Evolutionary conservation across 2,797 vertebrate species (phyloP).

Genomic region (Semotilus atromaculatus): DNA sequence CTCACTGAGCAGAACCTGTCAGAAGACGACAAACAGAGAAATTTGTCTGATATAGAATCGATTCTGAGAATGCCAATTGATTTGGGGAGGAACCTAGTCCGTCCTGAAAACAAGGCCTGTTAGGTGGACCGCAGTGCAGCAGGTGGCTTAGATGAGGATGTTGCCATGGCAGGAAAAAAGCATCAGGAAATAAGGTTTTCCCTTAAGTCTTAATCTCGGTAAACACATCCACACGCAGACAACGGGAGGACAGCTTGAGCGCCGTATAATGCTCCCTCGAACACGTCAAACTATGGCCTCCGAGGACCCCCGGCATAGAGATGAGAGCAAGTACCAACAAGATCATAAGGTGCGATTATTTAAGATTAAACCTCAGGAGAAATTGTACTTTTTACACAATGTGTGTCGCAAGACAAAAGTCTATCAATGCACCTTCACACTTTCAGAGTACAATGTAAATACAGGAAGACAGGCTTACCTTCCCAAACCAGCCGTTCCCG

Average conservation of each 20-base stretch:
- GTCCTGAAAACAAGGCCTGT: constrained; percentile 27
- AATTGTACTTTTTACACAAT: constrained; percentile 3
- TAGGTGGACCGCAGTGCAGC: constrained; percentile 22
- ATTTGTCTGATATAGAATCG: constrained; percentile 18
- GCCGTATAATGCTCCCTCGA: constrained; percentile 24
- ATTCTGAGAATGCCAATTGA: constrained; percentile 1
- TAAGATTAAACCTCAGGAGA: constrained; percentile 27
- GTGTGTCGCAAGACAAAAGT: not conserved
- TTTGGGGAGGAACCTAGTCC: not conserved
- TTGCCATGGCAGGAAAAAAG: constrained; percentile 31
- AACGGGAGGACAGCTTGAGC: not conserved
- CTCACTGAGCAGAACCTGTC: constrained; percentile 93
- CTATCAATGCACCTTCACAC: not conserved
- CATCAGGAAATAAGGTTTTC: constrained; percentile 41
- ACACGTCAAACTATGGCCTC: constrained; percentile 33
- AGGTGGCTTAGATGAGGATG: not conserved
- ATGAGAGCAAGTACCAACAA: constrained; percentile 38
- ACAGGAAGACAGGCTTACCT: constrained; percentile 78
- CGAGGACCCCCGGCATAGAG: not conserved
- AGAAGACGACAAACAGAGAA: constrained; percentile 6
- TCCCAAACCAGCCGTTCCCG: constrained; percentile 96
- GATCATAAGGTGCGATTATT: constrained; percentile 9
- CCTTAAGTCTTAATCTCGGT: constrained; percentile 35
- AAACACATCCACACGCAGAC: constrained; percentile 41
- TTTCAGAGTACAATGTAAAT: constrained; percentile 32